These are phyloP conservation scores for Drosophila mauritiana DNA, from an alignment of 1,140 invertebrate species.

Conservation along the genomic window DNA sequence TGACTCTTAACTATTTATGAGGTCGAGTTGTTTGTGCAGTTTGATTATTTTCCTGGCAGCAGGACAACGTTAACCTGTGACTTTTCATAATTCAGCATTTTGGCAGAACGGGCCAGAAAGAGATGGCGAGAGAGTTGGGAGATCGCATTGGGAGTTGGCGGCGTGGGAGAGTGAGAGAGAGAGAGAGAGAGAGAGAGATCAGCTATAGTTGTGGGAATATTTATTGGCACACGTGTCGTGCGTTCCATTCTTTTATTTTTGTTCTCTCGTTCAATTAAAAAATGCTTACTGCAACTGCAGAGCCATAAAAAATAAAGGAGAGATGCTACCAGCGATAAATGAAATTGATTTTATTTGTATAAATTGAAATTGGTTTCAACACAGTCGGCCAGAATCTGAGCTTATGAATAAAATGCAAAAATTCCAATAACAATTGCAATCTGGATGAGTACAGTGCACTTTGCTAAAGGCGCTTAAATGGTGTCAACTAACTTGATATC, in stretches of 20 bases:
- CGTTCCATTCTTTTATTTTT: conserved; percentile 3
- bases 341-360: conserved; percentile 55
- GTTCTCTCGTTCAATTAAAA: conserved; percentile 32
- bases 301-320: conserved; percentile 12
- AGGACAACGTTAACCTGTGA: conserved; percentile 29
- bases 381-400: conserved; percentile 21
- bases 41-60: conserved; percentile 58
- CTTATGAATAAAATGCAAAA: conserved; percentile 45
- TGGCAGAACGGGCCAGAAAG: neutral
- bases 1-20: conserved; percentile 67
- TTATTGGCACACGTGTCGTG: conserved; percentile 1
- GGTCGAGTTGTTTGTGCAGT: conserved; percentile 63
- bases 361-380: conserved; percentile 50
- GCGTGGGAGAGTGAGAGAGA: neutral
- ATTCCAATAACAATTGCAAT: conserved; percentile 33
- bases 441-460: neutral
- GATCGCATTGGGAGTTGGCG: conserved; percentile 9
- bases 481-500: neutral
- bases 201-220: neutral
- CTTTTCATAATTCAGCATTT: conserved; percentile 59
- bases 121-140: neutral
- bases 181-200: conserved; percentile 7
- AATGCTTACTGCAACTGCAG: conserved; percentile 34
- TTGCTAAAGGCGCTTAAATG: neutral
- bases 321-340: conserved; percentile 35